Percentiles rank a stretch among this genome's conserved stretches.
Conservation (phyloP, 2,797 vertebrate genomes). For the Natrix natrix region DNA sequence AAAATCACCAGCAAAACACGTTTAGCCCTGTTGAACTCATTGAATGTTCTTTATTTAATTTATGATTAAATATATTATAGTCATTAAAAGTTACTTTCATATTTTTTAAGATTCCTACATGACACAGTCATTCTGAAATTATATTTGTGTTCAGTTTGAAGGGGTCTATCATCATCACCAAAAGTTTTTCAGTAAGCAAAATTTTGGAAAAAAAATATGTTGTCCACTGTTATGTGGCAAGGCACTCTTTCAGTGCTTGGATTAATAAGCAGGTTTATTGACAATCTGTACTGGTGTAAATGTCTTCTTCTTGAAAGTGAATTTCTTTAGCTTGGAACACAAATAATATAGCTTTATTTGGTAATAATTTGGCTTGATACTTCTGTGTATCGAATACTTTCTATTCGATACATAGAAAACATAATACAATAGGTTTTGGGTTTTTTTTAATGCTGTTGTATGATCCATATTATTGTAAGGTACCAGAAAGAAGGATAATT, state of each 20-base stretch:
- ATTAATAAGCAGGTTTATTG: neutral
- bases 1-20: neutral
- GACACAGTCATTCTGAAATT: neutral
- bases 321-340: neutral
- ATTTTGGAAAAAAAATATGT: neutral
- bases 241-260: neutral
- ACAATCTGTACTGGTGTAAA: neutral
- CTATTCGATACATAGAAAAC: slow-evolving; percentile 6
- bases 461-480: slow-evolving; percentile 1
- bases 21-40: neutral
- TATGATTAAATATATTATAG: neutral
- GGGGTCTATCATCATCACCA: neutral
- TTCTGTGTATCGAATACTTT: neutral
- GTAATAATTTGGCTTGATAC: neutral
- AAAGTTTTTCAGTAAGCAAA: neutral
- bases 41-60: neutral
- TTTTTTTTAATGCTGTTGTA: neutral
- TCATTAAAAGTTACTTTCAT: neutral
- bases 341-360: neutral
- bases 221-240: neutral
- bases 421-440: slow-evolving; percentile 1
- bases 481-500: slow-evolving; percentile 20
- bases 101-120: neutral
- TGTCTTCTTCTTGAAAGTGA: neutral
- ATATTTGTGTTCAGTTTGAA: neutral